Percentiles rank a stretch among this genome's conserved stretches.
Evolutionary conservation across 2,888 invertebrate species (phyloP).

Genomic region (Epirrita christyi): DNA sequence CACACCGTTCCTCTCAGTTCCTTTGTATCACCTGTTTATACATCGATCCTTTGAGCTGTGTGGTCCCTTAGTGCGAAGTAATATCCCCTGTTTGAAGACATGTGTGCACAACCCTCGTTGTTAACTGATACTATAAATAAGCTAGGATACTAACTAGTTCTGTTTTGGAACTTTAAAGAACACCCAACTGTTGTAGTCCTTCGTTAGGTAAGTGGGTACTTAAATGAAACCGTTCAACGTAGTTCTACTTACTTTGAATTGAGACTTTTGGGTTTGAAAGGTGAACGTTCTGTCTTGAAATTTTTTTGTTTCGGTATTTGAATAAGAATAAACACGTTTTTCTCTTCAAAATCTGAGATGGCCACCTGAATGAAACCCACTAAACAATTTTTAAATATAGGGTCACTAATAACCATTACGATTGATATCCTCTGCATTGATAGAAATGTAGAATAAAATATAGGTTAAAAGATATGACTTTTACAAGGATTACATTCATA

Average conservation of each 20-base stretch:
- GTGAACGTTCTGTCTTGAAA: no score
- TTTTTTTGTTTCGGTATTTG: no score
- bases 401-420: no score
- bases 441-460: neutral
- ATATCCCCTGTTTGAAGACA: conserved; percentile 39
- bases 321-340: no score
- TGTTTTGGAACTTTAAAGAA: conserved; percentile 3
- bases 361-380: no score
- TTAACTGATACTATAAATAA: conserved; percentile 52
- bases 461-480: conserved; percentile 2
- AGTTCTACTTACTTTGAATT: no score
- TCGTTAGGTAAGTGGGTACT: no score
- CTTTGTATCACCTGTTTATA: conserved; percentile 55
- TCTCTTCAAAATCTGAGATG: no score
- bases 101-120: conserved; percentile 50
- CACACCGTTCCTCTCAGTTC: conserved; percentile 42
- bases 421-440: neutral
- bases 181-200: neutral
- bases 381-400: no score
- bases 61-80: conserved; percentile 44
- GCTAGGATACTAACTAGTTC: conserved; percentile 32
- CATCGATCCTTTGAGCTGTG: conserved; percentile 42
- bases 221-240: no score
- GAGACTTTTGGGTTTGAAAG: no score
- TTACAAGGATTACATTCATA: conserved; percentile 19